Evolutionary conservation across 2,113 vertebrate species (phyloP), one percentile per base, ranked within the genome.

Genomic region (Macrotus californicus): DNA sequence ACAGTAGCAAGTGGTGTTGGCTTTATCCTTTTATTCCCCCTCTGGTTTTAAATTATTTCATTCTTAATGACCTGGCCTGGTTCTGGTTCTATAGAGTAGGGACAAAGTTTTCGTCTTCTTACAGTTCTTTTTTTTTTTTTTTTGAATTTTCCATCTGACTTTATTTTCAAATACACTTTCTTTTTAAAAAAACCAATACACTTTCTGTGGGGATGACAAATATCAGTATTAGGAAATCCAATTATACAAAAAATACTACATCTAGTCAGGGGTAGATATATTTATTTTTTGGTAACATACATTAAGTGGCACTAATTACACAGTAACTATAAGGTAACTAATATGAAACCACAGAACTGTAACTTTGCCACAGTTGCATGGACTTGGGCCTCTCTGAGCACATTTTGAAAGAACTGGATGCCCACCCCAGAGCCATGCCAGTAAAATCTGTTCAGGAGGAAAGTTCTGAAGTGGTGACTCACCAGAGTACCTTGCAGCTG

Each of bases 241-340:
- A 99, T 98, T 98, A 98, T 99, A 98, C 98, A 98, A 98, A 99
- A 98, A 98, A 98, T 98, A 98, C 98, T 99, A 98, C 98, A 98
- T 98, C 98, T 98, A 98, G 97, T 97, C 96, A 98, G 98, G 98
- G 98, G 98, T 98, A 98, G 98, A 99, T 98, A 98, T 98, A 98
- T 98, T 98, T 98, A 98, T 98, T 98, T 98, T 98, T 99, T 98
- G 98, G 98, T 98, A 98, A 98, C 98, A 98, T 98, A 98, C 98
- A 98, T 98, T 98, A 98, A 98, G 98, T 98, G 98, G 98, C 98
- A 99, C 98, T 98, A 98, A 98, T 98, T 98, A 98, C 98, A 98
- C 98, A 98, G 98, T 98, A 98, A 98, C 98, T 98, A 98, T 98
- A 98, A 98, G 98, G 98, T 98, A 98, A 98, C 98, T 98, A 98